Evolutionary conservation across 2,888 invertebrate genomes (phyloP).

Genomic region (Chaetogeoica ovagalla): DNA sequence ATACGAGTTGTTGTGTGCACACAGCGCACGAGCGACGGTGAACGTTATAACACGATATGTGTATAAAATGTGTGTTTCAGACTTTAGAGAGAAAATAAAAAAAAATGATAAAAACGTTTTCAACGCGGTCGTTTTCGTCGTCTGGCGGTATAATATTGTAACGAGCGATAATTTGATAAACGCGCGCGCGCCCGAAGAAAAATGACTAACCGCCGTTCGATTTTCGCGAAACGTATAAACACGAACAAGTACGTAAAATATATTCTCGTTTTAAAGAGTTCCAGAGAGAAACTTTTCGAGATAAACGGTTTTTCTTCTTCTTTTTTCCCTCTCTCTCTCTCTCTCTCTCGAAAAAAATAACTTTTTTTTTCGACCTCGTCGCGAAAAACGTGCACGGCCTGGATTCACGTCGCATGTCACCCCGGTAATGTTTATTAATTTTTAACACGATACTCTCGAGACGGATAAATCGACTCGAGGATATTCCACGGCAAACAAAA

Average conservation of each 20-base stretch:
- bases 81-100: background rate
- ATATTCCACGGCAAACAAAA: too few relatives aligned
- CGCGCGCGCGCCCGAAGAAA: background rate
- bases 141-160: background rate
- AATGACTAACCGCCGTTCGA: background rate
- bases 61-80: background rate
- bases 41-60: background rate
- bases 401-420: background rate
- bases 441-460: too few relatives aligned
- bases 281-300: background rate
- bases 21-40: too few relatives aligned
- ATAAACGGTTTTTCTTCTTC: background rate
- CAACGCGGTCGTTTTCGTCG: background rate
- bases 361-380: background rate
- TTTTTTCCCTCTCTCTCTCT: too few relatives aligned
- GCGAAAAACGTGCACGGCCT: background rate
- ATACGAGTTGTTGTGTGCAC: too few relatives aligned
- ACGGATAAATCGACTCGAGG: too few relatives aligned
- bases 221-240: background rate
- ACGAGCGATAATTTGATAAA: constrained; percentile 7
- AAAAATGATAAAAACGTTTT: constrained; percentile 28
- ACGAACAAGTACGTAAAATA: too few relatives aligned
- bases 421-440: background rate
- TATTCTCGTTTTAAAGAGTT: background rate
- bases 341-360: too few relatives aligned